A percentile compares a stretch with the other conserved stretches of the same genome.
Conservation (phyloP, 2,113 vertebrate genomes). For the Edolisoma coerulescens region DNA sequence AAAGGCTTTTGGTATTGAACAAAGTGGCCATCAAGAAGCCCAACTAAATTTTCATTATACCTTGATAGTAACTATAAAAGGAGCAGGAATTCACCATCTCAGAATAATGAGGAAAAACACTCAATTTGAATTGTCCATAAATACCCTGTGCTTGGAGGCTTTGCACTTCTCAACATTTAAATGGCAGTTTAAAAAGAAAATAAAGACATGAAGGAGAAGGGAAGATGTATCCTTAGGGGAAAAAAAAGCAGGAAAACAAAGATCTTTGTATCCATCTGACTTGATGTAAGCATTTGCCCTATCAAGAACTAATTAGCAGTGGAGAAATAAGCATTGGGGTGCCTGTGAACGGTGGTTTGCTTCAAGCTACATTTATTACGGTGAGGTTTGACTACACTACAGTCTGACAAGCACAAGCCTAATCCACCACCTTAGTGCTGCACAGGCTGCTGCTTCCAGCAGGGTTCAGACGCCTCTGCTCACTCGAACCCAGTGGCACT, state of each 20-base stretch:
- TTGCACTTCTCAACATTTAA: constrained; percentile 9
- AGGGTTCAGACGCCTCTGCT: background rate
- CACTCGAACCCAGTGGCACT: accelerated
- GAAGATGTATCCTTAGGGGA: background rate
- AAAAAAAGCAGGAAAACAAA: background rate
- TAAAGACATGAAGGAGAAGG: background rate
- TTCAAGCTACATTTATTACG: background rate
- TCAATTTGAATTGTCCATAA: constrained; percentile 11
- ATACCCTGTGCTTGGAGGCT: background rate
- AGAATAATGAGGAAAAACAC: constrained; percentile 19
- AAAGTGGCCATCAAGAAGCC: constrained; percentile 6
- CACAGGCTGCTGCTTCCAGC: background rate
- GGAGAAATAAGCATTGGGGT: background rate
- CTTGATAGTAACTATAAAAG: background rate
- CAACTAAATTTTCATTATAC: constrained; percentile 18
- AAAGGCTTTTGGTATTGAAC: background rate
- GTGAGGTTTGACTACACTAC: background rate
- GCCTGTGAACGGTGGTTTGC: background rate
- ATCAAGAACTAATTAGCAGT: background rate
- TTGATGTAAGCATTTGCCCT: background rate
- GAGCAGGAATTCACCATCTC: background rate
- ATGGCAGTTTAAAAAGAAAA: constrained; percentile 24
- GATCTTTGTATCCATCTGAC: background rate
- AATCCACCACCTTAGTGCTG: background rate
- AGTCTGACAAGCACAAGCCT: background rate